Evolutionary conservation across 2,113 vertebrate species (phyloP).

Genomic region (Mus spicilegus): DNA sequence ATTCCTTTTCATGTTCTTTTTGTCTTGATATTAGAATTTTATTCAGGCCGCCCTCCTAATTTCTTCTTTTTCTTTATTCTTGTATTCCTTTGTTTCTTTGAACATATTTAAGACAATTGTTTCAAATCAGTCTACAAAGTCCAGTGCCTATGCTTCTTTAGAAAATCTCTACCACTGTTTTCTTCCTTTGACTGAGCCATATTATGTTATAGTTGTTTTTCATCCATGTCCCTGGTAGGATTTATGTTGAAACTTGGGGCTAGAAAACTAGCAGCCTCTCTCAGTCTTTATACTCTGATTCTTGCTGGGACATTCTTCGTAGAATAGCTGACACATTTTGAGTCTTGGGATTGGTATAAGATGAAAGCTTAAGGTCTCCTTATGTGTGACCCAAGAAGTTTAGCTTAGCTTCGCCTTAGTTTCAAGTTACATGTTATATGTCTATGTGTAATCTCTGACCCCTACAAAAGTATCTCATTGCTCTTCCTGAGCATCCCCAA

Average conservation of each 20-base stretch:
- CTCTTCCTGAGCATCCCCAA: not conserved
- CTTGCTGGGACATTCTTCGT: not conserved
- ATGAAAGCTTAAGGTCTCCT: not conserved
- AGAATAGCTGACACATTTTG: not conserved
- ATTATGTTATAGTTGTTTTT: not conserved
- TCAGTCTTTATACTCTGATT: not conserved
- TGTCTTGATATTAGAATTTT: slow-evolving; percentile 9
- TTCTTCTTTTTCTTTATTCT: not conserved
- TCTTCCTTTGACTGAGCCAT: not conserved
- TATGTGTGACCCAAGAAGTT: not conserved
- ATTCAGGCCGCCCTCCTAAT: not conserved
- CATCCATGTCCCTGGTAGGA: not conserved
- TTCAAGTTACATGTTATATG: not conserved
- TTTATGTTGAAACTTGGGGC: not conserved
- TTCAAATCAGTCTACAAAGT: not conserved
- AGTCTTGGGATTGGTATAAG: slow-evolving; percentile 6
- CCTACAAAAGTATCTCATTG: not conserved
- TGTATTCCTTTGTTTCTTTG: not conserved
- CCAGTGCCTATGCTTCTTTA: not conserved
- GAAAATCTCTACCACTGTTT: not conserved
- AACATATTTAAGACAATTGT: not conserved
- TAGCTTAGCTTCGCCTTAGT: not conserved
- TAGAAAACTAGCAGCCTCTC: not conserved
- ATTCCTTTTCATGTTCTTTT: not conserved
- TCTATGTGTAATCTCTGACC: not conserved